Base-by-base conservation (phyloP, 2,113 vertebrate genomes). In the Zeus faber region DNA sequence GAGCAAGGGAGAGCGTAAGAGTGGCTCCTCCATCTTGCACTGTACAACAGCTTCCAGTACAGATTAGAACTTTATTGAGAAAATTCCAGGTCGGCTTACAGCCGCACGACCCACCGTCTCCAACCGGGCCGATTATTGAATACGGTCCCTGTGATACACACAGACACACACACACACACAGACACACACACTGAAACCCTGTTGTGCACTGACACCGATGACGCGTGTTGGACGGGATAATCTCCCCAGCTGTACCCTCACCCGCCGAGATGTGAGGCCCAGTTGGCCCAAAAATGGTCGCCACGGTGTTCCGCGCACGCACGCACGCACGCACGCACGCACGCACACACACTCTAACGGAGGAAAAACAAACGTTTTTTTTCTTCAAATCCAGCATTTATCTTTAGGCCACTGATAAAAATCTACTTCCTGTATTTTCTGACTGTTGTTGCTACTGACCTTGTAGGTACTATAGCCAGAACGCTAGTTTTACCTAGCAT, bases 11-110 rank as follows among this genome's bases (percentile, higher is more conserved):
- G 21, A 45, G 13, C 4, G 11, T 7, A 10, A n/a, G n/a, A n/a
- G n/a, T n/a, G n/a, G n/a, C n/a, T n/a, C 16, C 49, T 66, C 33
- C 47, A 49, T 54, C 22, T 18, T 35, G n/a, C 35, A 40, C 67
- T 70, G 79, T 83, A 74, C 77, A 74, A 71, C 77, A 74, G 72
- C 84, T 88, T 89, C 60, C 66, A 70, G 62, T 72, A 78, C 85
- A 88, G 87, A 91, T 88, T 87, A 87, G 70, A 70, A 68, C 80
- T 84, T 91, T 87, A 91, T 91, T 91, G 87, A 86, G 80, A 82
- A 90, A 86, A 93, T 91, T 92, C 91, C 91, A 85, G 61, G 76
- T 89, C 85, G 74, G 90, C 87, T 92, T 91, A 92, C 23, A 68
- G 80, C 74, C 72, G 75, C 62, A 85, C 76, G 68, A 70, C 55